Base-by-base conservation (phyloP, 2,113 vertebrate species). In the Myiopsitta monachus region DNA sequence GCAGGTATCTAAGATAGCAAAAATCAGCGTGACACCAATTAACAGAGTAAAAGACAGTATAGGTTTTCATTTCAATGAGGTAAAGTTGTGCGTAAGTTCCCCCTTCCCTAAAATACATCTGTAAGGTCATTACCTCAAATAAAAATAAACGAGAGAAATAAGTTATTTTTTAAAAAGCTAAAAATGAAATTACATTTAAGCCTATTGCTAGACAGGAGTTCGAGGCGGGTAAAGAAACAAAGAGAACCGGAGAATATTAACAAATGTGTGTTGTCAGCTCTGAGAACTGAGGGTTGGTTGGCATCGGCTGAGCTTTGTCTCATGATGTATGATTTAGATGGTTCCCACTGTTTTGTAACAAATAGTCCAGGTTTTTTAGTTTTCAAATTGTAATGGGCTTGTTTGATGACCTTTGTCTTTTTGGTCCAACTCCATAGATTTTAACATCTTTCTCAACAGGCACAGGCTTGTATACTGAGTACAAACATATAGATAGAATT, bases 31-130 rank as follows among this genome's bases (percentile, higher is more conserved):
- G 76, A 68, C 46, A 57, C 94, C 41, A 91, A 84, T 95, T 90
- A 92, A 94, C 68, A 83, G 55, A 61, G 47, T 73, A 83, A 95
- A 74, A 90, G 69, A 36, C 36, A 77, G 51, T 54, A 92, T 14
- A 90, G 47, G 46, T 85, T 95, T 96, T 68, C 47, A 49, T 96
- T 84, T 91, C 90, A 88, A 83, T 94, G 90, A 96, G 92, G 93
- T 94, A 97, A 94, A 82, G 64, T 81, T 73, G 89, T 84, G 66
- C 75, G 36, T 80, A 90, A 82, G 27, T 92, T 91, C 24, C 87
- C 64, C 81, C 21, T 19, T 73, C 51, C 67, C 83, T 73, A 90
- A 97, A 95, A 95, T 67, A 85, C 36, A 92, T 54, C 83, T 59
- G 67, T 64, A 93, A 89, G 64, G 80, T 79, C 54, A 70, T 77